Conservation (phyloP, 2,113 vertebrate species). For the Archilochus colubris region DNA sequence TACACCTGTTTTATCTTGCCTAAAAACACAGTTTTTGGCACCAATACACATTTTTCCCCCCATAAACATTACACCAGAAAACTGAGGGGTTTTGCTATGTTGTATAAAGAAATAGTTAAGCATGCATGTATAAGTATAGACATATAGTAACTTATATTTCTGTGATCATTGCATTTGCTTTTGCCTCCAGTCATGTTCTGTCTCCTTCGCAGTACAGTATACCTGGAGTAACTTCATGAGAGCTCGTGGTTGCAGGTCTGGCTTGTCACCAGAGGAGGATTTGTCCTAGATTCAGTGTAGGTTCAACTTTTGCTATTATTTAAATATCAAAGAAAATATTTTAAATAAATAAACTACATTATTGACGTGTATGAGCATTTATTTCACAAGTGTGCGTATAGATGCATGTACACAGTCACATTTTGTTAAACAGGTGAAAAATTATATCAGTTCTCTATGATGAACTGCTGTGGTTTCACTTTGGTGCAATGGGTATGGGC, state of each 20-base stretch:
- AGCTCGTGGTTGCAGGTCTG: neutral
- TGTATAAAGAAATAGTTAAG: neutral
- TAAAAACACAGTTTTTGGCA: neutral
- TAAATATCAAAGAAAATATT: neutral
- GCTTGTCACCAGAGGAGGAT: neutral
- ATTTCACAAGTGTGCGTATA: neutral
- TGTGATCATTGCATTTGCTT: neutral
- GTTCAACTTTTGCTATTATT: neutral
- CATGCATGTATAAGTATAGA: neutral
- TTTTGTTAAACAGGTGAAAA: neutral
- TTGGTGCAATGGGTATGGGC: neutral
- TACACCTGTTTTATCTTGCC: neutral
- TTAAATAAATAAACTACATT: neutral
- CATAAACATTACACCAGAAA: neutral
- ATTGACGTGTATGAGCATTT: neutral
- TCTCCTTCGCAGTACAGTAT: neutral
- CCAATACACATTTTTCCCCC: neutral
- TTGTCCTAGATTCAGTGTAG: neutral
- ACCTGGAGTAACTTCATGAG: neutral
- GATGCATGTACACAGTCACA: neutral
- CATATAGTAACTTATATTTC: neutral
- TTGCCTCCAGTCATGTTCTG: neutral
- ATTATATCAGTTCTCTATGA: rapidly evolving
- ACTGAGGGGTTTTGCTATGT: neutral
- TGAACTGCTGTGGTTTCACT: neutral